phyloP scores from a whole-genome alignment of 2,797 vertebrate species.

The Oophaga sylvatica region DNA sequence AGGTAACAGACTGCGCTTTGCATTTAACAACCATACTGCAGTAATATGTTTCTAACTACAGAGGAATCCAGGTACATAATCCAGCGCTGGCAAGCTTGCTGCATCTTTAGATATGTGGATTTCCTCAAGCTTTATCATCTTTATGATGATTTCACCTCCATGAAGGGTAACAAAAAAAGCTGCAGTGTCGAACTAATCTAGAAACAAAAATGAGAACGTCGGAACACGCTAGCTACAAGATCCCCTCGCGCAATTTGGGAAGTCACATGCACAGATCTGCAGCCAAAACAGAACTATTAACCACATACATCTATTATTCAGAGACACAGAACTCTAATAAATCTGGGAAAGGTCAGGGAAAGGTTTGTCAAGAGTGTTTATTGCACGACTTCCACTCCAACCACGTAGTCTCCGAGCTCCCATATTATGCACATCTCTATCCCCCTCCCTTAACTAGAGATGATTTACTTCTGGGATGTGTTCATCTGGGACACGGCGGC shows the following conservation, averaged over 20 bases:
- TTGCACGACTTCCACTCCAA: constrained; percentile 22
- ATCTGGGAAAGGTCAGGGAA: constrained; percentile 29
- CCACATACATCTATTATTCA: constrained; percentile 22
- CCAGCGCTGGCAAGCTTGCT: not conserved
- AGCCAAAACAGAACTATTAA: constrained; percentile 39
- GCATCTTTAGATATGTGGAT: constrained; percentile 8
- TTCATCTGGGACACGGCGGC: constrained; percentile 41
- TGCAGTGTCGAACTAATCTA: constrained; percentile 27
- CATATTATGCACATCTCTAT: constrained; percentile 51
- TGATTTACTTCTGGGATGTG: constrained; percentile 53
- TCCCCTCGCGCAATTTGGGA: constrained; percentile 4
- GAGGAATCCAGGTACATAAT: not conserved
- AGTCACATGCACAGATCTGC: constrained; percentile 18
- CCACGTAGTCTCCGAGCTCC: constrained; percentile 17
- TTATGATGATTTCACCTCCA: constrained; percentile 30
- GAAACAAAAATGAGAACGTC: constrained; percentile 21
- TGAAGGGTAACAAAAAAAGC: constrained; percentile 26
- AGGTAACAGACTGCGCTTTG: constrained; percentile 7
- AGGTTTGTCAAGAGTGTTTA: constrained; percentile 42
- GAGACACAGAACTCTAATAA: constrained; percentile 27
- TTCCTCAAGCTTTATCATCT: constrained; percentile 17
- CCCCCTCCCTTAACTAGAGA: constrained; percentile 45
- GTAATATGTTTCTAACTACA: constrained; percentile 35
- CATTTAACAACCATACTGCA: constrained; percentile 33
- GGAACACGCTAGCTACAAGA: not conserved